phyloP scores from a whole-genome alignment of 2,888 invertebrate species.

The Phaonia tiefii region DNA sequence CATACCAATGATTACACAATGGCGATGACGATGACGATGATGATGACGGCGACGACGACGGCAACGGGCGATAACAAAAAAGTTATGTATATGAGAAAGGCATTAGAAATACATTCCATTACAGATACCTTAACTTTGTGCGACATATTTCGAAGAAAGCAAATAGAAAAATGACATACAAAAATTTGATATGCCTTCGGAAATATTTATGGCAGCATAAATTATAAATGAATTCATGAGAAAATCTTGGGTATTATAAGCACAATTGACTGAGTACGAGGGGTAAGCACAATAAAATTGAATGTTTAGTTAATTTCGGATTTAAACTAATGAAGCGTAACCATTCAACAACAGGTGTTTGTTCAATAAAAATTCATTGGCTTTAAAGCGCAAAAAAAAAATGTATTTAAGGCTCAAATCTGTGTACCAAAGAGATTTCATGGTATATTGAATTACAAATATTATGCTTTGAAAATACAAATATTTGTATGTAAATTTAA shows the following conservation, averaged over 20 bases:
- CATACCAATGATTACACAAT: no score
- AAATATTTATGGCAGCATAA: conserved; percentile 38
- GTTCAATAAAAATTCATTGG: conserved; percentile 10
- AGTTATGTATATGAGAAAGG: not conserved
- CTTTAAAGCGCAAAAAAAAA: not conserved
- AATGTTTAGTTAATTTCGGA: conserved; percentile 14
- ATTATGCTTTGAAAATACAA: no score
- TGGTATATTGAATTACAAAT: no score
- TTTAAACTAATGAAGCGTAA: conserved; percentile 22
- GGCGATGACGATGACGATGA: no score
- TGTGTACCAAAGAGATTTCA: no score
- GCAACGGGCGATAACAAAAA: not conserved
- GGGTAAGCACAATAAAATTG: not conserved
- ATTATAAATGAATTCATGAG: conserved; percentile 40
- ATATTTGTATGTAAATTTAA: no score
- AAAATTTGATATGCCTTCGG: conserved; percentile 29
- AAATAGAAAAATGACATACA: not conserved
- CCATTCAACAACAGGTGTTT: conserved; percentile 21
- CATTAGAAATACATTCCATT: conserved; percentile 2
- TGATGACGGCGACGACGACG: not conserved
- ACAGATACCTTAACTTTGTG: conserved; percentile 12
- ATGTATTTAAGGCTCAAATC: no score
- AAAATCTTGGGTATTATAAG: conserved; percentile 7
- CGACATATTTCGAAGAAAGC: conserved; percentile 12
- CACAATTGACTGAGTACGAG: not conserved